These are phyloP conservation scores for Eulemur coronatus DNA, from an alignment of 2,797 vertebrate genomes.

Conservation along the genomic window DNA sequence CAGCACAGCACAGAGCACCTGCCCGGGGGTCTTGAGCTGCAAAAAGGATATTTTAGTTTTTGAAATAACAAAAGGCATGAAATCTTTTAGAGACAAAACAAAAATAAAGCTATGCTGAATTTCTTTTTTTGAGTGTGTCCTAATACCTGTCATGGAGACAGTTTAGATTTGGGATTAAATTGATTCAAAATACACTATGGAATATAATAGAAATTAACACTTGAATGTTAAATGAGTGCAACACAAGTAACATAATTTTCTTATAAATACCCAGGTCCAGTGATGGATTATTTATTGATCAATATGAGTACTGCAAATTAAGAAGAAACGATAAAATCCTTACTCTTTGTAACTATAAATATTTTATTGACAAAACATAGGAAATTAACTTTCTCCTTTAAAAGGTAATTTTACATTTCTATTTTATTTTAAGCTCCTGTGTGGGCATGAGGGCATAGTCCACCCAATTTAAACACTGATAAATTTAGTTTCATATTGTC, in stretches of 20 bases:
- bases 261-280: not conserved
- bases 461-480: not conserved
- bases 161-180: not conserved
- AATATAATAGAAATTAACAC: not conserved
- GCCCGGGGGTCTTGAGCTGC: not conserved
- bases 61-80: not conserved
- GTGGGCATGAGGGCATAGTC: fast-evolving
- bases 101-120: not conserved
- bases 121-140: not conserved
- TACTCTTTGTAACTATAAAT: not conserved
- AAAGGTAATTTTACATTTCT: not conserved
- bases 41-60: not conserved
- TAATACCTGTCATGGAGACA: not conserved
- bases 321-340: not conserved
- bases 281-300: not conserved
- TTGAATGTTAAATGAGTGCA: not conserved
- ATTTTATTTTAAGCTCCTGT: not conserved
- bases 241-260: not conserved
- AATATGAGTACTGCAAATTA: not conserved
- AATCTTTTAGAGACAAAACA: not conserved
- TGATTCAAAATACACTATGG: not conserved
- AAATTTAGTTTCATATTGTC: not conserved
- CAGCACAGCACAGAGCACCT: fast-evolving
- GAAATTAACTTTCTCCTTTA: not conserved
- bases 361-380: not conserved